Base-by-base conservation (phyloP, 1,140 invertebrate species). In the Stenopsyche tienmushanensis region DNA sequence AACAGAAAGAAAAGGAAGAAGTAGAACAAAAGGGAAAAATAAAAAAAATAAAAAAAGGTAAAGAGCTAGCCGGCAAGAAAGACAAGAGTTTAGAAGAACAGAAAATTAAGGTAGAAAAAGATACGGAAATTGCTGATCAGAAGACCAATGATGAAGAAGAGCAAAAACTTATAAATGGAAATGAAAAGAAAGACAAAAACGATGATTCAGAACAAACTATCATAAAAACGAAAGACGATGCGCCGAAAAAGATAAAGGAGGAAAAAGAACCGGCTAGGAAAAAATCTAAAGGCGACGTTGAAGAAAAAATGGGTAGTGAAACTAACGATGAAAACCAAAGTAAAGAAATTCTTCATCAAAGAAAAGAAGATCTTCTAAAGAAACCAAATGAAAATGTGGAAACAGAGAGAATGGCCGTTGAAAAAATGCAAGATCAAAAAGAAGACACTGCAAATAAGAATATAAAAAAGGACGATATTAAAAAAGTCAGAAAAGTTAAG, bases 1-100 rank as follows among this genome's bases (percentile, higher is more conserved):
- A 1, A 74, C 72, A 26, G 73, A 73, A 3, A 71, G 58, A 58
- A 50, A 66, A 52, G 20, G 15, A 25, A 20, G 47, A 10, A 20
- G 25, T 47, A 34, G 25, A 47, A 34, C 10, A 10, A 39, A 39
- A 8, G 7, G 34, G 34, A 7, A 39, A 39, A 39, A 39, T 7
- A 39, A 39, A 39, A 39, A 39, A 8, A 8, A 39, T 7, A 39
- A n/a, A 39, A 8, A 8, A n/a, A 39, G n/a, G 34, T n/a, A 8
- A 39, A 39, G n/a, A n/a, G 7, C n/a, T 8, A 39, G n/a, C 7
- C 34, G 7, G 34, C 7, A 39, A n/a, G n/a, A 39, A n/a, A n/a
- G n/a, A n/a, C n/a, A n/a, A n/a, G n/a, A n/a, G n/a, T n/a, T n/a
- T n/a, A n/a, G 44, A 47, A 47, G 17, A 47, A 47, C 7, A 47